A percentile compares a stretch with the other conserved stretches of the same genome.
Conservation (phyloP, 2,888 invertebrate genomes). For the Encarsia formosa region DNA sequence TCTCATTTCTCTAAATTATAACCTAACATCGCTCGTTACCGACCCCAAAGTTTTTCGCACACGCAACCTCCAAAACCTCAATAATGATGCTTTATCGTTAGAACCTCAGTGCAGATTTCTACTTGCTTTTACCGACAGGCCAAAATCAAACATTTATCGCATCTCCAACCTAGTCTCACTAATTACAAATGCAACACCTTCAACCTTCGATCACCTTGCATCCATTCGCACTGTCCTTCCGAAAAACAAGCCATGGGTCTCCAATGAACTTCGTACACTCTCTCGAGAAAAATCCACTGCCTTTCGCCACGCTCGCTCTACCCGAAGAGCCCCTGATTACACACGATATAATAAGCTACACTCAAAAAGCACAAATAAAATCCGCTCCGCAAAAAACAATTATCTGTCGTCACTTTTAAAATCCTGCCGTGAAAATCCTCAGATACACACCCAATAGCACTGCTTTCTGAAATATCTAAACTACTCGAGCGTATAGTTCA, state of each 20-base stretch:
- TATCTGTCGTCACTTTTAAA: not conserved
- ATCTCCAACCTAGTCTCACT: not conserved
- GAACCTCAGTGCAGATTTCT: not conserved
- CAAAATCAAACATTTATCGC: not conserved
- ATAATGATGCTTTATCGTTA: not conserved
- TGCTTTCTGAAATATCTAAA: too few relatives aligned
- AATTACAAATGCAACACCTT: not conserved
- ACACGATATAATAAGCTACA: not conserved
- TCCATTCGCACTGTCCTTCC: not conserved
- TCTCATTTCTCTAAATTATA: not conserved
- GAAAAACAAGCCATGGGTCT: not conserved
- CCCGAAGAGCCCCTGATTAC: not conserved
- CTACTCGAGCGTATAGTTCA: too few relatives aligned
- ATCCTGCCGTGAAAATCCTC: too few relatives aligned
- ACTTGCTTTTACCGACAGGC: not conserved
- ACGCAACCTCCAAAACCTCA: not conserved
- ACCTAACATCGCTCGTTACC: not conserved
- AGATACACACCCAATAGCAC: too few relatives aligned
- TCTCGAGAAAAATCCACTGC: not conserved
- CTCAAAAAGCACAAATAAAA: not conserved
- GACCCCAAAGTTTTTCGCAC: not conserved
- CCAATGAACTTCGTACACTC: not conserved
- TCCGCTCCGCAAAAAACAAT: not conserved
- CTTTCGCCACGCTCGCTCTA: not conserved
- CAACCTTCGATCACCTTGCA: not conserved